Conservation (phyloP, 2,113 vertebrate genomes). For the Chauna torquata region DNA sequence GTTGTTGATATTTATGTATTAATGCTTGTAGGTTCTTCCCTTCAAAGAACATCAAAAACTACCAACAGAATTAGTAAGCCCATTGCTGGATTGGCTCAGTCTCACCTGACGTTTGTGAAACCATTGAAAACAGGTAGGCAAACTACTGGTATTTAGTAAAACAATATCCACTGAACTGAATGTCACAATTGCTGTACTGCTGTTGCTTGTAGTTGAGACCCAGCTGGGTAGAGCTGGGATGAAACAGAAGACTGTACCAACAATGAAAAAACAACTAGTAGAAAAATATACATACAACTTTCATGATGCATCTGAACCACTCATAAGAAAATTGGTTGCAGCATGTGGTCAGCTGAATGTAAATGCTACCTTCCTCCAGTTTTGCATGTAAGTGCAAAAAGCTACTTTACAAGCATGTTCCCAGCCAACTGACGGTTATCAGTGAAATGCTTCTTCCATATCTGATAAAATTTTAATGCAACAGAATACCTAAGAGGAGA, state of each 20-base stretch:
- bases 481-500: background rate
- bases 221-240: background rate
- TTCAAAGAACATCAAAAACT: conserved; percentile 36
- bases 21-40: conserved; percentile 59
- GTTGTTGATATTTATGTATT: background rate
- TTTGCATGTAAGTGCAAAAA: background rate
- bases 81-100: conserved; percentile 83
- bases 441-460: background rate
- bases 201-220: background rate
- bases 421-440: background rate
- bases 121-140: conserved; percentile 83
- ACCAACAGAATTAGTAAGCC: conserved; percentile 59
- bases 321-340: background rate
- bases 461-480: background rate
- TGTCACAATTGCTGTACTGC: background rate
- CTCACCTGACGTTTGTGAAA: conserved; percentile 86
- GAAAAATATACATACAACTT: background rate
- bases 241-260: background rate
- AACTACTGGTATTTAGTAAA: conserved; percentile 44
- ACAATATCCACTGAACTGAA: background rate
- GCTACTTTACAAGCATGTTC: background rate
- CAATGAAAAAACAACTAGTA: background rate
- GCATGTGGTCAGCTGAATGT: background rate
- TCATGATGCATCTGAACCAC: background rate
- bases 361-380: background rate